Evolutionary conservation across 2,888 invertebrate species (phyloP), one percentile per base, ranked within the genome.

Genomic region (Drosophila demipolita): DNA sequence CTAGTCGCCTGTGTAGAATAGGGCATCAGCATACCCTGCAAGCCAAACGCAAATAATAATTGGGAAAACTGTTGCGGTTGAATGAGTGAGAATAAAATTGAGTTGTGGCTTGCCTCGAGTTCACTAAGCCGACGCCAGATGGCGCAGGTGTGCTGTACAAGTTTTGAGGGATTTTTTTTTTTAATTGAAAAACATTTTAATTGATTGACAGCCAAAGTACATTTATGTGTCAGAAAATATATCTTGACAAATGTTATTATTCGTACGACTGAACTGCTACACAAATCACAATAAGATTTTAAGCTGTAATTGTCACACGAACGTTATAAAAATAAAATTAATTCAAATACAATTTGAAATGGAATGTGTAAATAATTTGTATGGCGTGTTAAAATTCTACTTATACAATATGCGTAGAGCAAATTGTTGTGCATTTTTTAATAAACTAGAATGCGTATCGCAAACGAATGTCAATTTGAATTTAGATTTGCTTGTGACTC

Each of bases 121-220:
- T 42, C 38, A 45, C 35, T 48, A 60, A 63, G 50, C 38, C 40
- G 0, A 15, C 35, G 58, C 48, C 50, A 52, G 54, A 29, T 65
- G 78, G 36, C 29, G 64, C 80, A 72, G 64, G 66, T 75, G 66
- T 29, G 45, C 11, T 26, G 17, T 2, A 42, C 38, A 12, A n/a
- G 9, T 53, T 32, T 59, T 33, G 20, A 3, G 42, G 32, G 48
- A 42, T 66, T 62, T 65, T 53, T 59, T 57, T 76, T 59, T 53
- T 76, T 68, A 68, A 78, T 76, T 80, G 61, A 48, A 80, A 63
- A 42, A 33, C 40, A 61, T 61, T 75, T 64, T 50, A 75, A 64
- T 58, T 75, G 77, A 78, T 71, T 78, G 76, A 78, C 80, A 80
- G 63, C 48, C 29, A 20, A 59, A 40, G 29, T 29, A 36, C 9